A percentile compares a stretch with the other conserved stretches of the same genome.
phyloP scores from a whole-genome alignment of 2,113 vertebrate genomes.

The Motacilla alba region DNA sequence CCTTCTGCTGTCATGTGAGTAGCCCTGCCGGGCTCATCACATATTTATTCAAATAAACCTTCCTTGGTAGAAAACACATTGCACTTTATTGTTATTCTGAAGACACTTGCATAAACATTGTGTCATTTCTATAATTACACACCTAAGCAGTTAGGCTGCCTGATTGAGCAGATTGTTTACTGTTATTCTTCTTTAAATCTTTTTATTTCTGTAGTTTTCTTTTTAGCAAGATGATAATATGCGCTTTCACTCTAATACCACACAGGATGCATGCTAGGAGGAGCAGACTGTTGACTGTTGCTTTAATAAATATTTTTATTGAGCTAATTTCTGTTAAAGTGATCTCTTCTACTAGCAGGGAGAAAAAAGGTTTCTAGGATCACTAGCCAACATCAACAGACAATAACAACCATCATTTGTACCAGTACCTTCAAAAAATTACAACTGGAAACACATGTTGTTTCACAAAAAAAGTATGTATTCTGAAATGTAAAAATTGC shows the following conservation, averaged over 20 bases:
- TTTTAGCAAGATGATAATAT: conserved; percentile 12
- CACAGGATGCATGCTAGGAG: not conserved
- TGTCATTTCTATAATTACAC: conserved; percentile 38
- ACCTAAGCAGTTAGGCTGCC: conserved; percentile 25
- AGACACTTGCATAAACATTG: conserved; percentile 44
- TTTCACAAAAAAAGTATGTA: not conserved
- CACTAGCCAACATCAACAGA: conserved; percentile 4
- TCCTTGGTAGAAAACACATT: conserved; percentile 26
- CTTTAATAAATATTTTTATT: conserved; percentile 61
- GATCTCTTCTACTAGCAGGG: not conserved
- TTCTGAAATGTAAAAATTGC: not conserved
- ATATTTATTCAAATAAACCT: conserved; percentile 35
- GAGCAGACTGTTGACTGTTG: conserved; percentile 55
- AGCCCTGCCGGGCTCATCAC: not conserved
- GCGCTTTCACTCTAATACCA: not conserved
- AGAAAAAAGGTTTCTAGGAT: not conserved
- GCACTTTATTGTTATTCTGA: conserved; percentile 47
- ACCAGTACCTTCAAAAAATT: not conserved
- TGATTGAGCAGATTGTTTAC: conserved; percentile 35
- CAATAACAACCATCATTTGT: not conserved
- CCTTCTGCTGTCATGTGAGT: not conserved
- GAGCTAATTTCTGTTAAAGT: conserved; percentile 36
- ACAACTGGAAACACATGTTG: not conserved
- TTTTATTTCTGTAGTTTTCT: conserved; percentile 19
- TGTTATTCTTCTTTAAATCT: not conserved